Evolutionary conservation across 2,113 vertebrate species (phyloP), one percentile per base, ranked within the genome.

Genomic region (Morone chrysops): DNA sequence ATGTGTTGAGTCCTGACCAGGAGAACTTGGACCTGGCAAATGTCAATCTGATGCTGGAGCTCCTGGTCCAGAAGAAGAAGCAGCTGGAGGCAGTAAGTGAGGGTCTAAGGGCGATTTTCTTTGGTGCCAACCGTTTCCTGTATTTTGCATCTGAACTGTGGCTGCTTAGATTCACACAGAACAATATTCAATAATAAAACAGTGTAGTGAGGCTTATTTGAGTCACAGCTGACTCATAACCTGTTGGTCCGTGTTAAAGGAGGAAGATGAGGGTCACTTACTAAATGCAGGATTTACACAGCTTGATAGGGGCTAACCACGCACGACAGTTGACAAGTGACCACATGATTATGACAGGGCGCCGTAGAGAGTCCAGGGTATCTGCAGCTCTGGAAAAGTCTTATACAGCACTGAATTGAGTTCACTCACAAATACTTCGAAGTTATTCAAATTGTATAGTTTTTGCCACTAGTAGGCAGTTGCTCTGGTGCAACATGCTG

Each of bases 1-100:
- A 98, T 70, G 96, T 98, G 70, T 88, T 99, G 88, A 97, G 95
- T 87, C 96, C 97, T 40, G 98, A 99, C 89, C 98, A 99, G 88
- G 98, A 99, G 91, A 98, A 97, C 91, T 94, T 99, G 92, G 98
- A 99, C 91, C 95, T 99, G 79, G 97, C 98, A 20, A 99, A 99
- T 87, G 97, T 99, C 82, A 99, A 99, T 86, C 95, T 99, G 75
- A 99, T 99, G 97, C 93, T 99, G 90, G 97, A 99, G 88, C 93
- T 99, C 43, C 93, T 99, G 82, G 96, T 98, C 38, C 98, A 99
- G 92, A 99, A 99, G 94, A 99, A 99, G 90, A 98, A 99, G 87
- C 98, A 99, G 84, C 92, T 99, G 85, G 98, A 99, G 93, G 97
- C 97, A 75, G 98, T 99, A 93, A 95, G 97, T 92, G 47, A 65